Base-by-base conservation (phyloP, 2,888 invertebrate species). In the Allolobophora icterica region DNA sequence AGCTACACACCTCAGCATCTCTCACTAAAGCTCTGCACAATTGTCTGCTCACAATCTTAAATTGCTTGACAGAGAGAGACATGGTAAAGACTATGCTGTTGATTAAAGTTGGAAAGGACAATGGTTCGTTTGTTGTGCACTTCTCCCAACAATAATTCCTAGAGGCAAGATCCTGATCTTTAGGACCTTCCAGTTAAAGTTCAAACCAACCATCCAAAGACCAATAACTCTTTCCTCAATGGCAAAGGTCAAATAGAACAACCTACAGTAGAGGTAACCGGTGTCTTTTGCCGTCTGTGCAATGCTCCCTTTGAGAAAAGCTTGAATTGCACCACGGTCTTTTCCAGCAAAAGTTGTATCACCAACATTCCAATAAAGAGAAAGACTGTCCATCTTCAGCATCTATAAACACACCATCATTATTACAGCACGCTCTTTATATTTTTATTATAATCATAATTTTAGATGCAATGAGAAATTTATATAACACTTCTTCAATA, bases 321-420 rank as follows among this genome's bases (percentile, higher is more conserved):
- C 94, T 93, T 94, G 92, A 19, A 94, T 93, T 15, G 93, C 91
- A 35, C 93, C 92, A 83, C 94, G 93, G 17, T 94, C 93, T 90
- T 94, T 91, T 45, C 94, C 94, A 5, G 95, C 94, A 90, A 95
- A 94, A 89, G 95, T 92, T 15, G 94, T 93, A 0, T 94, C 92
- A 19, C 84, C 87, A 17, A 91, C 97, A 95, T 98, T 98, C 98
- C 98, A 98, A 95, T 99, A 99, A 21, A 98, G 96, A 0, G 98
- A 97, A 91, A 98, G 96, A 90, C 97, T 97, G 95, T 98, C 97
- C 94, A 98, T 96, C 94, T 96, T 96, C 90, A 98, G 96, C 93
- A 97, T 96, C 97, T 97, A 87, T 34, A 87, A n/a, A 34, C 87
- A 87, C 30, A 84, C 17, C n/a, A 24, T 21, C 15, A 34, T 24